These are phyloP conservation scores for Bellardia pandia DNA, from an alignment of 2,888 invertebrate genomes.

Conservation along the genomic window DNA sequence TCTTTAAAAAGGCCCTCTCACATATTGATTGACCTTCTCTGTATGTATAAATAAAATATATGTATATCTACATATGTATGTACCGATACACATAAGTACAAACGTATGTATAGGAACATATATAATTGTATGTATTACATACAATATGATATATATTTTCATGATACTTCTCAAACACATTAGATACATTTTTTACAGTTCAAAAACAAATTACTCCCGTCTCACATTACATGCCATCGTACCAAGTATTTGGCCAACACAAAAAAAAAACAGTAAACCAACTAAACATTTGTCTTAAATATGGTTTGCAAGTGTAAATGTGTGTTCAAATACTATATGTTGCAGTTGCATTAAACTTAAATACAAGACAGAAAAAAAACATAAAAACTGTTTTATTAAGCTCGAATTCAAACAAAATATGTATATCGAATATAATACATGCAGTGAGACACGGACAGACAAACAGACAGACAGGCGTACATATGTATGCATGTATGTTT, in stretches of 20 bases:
- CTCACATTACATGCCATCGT: constrained; percentile 66
- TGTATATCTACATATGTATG: no score
- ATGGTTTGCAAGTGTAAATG: constrained; percentile 52
- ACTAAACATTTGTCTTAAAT: constrained; percentile 67
- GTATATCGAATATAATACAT: not conserved
- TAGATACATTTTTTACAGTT: constrained; percentile 64
- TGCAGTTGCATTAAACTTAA: constrained; percentile 16
- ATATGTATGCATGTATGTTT: constrained; percentile 31
- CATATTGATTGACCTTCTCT: not conserved
- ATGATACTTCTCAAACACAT: constrained; percentile 70
- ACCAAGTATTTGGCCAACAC: constrained; percentile 30
- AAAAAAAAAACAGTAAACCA: constrained; percentile 35
- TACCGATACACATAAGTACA: not conserved
- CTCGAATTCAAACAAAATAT: constrained; percentile 49
- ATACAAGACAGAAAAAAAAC: constrained; percentile 26
- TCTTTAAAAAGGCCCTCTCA: not conserved
- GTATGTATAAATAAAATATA: no score
- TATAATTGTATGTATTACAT: constrained; percentile 22
- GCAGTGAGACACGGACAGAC: constrained; percentile 22
- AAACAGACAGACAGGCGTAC: not conserved
- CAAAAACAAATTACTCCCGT: constrained; percentile 62
- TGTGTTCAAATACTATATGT: constrained; percentile 43
- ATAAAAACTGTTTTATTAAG: constrained; percentile 48
- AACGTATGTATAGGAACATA: not conserved
- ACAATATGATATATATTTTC: constrained; percentile 63